These are phyloP conservation scores for Acipenser transmontanus DNA, from an alignment of 2,797 vertebrate species.

Conservation along the genomic window DNA sequence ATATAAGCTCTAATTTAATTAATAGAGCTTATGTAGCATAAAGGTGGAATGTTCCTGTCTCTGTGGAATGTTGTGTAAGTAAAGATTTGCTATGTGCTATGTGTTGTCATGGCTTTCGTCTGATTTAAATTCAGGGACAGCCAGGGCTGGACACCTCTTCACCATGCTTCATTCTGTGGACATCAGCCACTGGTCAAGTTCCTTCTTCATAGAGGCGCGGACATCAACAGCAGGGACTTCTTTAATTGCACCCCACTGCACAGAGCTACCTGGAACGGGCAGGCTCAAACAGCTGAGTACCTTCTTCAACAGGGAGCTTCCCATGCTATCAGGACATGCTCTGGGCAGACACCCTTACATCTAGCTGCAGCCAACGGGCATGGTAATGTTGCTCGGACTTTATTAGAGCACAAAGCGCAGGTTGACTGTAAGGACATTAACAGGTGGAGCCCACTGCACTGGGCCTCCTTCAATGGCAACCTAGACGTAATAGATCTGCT, in stretches of 20 bases:
- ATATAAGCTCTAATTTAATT: too few relatives aligned
- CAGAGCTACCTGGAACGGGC: conserved; percentile 49
- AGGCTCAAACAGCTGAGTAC: conserved; percentile 37
- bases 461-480: conserved; percentile 50
- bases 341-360: conserved; percentile 52
- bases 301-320: conserved; percentile 48
- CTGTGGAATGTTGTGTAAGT: too few relatives aligned
- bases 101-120: not conserved
- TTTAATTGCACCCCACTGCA: conserved; percentile 53
- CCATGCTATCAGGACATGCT: conserved; percentile 19
- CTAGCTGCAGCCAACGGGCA: conserved; percentile 52
- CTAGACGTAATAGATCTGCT: conserved; percentile 46
- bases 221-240: conserved; percentile 28
- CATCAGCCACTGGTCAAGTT: conserved; percentile 45
- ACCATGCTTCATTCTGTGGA: conserved; percentile 51
- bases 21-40: too few relatives aligned
- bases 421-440: conserved; percentile 31
- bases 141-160: conserved; percentile 50
- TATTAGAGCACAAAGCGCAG: conserved; percentile 25
- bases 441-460: conserved; percentile 54
- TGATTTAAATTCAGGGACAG: conserved; percentile 36
- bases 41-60: too few relatives aligned
- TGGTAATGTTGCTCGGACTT: conserved; percentile 32
- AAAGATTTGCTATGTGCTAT: not conserved
- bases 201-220: conserved; percentile 45